Evolutionary conservation across 2,888 invertebrate genomes (phyloP), one percentile per base, ranked within the genome.

Genomic region (Coenonympha arcania): DNA sequence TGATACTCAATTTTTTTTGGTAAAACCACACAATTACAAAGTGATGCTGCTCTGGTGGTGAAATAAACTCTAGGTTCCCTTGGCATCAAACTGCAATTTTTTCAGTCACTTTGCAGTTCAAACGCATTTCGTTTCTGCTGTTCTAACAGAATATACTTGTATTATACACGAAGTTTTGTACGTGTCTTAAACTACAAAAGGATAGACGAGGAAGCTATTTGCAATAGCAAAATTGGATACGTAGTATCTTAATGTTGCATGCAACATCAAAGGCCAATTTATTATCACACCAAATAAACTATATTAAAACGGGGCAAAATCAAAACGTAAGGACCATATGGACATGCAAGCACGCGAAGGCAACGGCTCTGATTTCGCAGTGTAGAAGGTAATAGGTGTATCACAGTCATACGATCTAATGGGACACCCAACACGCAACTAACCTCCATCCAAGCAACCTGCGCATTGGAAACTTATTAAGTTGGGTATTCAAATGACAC

Each of bases 401-500:
- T n/a, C 50, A 52, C 54, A 57, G 36, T 37, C 36, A 57, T 51
- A 57, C 53, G 28, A 43, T 50, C 50, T 53, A 52, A 55, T 42
- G 53, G 44, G 48, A 54, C 72, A 71, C 73, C 55, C 56, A 55
- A 56, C 55, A 58, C 49, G 24, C 33, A 68, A 89, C 89, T 89
- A 78, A 89, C 89, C 89, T 89, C 88, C 75, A 86, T 89, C 89
- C 88, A 88, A 82, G 89, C 89, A 78, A 89, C 88, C 89, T 89
- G 88, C 78, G 65, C 69, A 75, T 71, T 61, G 71, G 69, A 76
- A 83, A 76, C 64, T 63, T 63, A 61, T 71, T 75, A 63, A 71
- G 60, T 55, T 55, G 50, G 52, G 18, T 31, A 48, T 51, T 47
- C 18, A 47, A 40, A 24, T n/a, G n/a, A n/a, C n/a, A n/a, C n/a